Conservation (phyloP, 2,113 vertebrate genomes). For the Pseudorectes ferrugineus region DNA sequence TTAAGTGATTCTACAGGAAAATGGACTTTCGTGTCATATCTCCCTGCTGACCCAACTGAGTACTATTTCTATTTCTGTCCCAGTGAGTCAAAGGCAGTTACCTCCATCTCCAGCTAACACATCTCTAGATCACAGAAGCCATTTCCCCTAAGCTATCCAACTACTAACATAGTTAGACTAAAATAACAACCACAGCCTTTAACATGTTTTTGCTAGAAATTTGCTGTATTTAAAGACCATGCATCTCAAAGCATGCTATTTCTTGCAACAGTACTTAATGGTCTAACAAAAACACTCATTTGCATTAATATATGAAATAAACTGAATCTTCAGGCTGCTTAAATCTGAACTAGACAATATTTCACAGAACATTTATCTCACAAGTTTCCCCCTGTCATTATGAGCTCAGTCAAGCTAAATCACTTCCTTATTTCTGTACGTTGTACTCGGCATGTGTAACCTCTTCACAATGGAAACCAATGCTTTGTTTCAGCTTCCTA, state of each 20-base stretch:
- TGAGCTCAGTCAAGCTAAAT: neutral
- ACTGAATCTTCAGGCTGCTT: neutral
- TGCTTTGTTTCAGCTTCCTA: neutral
- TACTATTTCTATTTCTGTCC: neutral
- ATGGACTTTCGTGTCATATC: neutral
- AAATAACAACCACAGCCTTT: neutral
- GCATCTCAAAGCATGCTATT: neutral
- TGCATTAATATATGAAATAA: neutral
- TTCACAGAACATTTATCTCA: neutral
- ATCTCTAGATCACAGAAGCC: neutral
- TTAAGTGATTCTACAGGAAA: neutral
- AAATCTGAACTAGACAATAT: neutral
- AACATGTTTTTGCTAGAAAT: neutral
- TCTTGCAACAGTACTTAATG: neutral
- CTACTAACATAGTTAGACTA: neutral
- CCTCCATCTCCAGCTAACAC: neutral
- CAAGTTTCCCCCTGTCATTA: neutral
- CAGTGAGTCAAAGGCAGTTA: neutral
- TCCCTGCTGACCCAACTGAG: neutral
- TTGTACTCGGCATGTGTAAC: neutral
- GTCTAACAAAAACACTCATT: neutral
- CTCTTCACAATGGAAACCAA: neutral
- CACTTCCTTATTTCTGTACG: neutral
- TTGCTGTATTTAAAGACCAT: neutral
- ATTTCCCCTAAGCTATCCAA: neutral